Percentiles rank a stretch among this genome's conserved stretches.
phyloP scores from a whole-genome alignment of 1,140 invertebrate genomes.

The Whitmania pigra region DNA sequence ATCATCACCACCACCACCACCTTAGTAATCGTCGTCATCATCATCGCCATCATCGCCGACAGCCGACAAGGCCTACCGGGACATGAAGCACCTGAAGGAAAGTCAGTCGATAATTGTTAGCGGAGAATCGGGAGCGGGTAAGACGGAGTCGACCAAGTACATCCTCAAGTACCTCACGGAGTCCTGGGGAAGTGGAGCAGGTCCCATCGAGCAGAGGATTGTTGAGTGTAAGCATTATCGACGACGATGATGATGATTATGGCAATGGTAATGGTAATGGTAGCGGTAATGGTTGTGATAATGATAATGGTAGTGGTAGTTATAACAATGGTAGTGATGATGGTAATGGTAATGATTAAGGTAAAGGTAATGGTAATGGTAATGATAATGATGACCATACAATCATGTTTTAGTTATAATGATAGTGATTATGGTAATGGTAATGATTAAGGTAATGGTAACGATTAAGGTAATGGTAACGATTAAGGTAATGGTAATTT shows the following conservation, averaged over 20 bases:
- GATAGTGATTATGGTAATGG: too few species aligned
- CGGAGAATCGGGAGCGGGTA: constrained; percentile 80
- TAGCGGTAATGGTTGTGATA: too few species aligned
- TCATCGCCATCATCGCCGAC: constrained; percentile 11
- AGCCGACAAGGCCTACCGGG: constrained; percentile 83
- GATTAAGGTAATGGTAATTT: too few species aligned
- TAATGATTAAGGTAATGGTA: background rate
- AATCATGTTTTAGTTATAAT: too few species aligned
- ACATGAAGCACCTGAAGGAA: constrained; percentile 81
- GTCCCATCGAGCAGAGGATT: constrained; percentile 84
- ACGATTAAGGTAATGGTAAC: too few species aligned
- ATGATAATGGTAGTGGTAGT: too few species aligned
- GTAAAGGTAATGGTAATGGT: too few species aligned
- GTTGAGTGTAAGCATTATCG: constrained; percentile 49
- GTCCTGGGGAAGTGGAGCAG: constrained; percentile 56
- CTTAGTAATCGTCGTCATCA: background rate
- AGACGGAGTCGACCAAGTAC: constrained; percentile 97
- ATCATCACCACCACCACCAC: background rate
- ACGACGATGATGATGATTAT: too few species aligned
- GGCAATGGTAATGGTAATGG: too few species aligned
- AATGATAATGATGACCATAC: too few species aligned
- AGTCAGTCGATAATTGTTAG: constrained; percentile 92
- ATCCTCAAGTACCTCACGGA: constrained; percentile 86
- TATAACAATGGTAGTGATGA: too few species aligned
- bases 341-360: too few species aligned